Conservation (phyloP, 2,888 invertebrate genomes). For the Microchrysa polita region DNA sequence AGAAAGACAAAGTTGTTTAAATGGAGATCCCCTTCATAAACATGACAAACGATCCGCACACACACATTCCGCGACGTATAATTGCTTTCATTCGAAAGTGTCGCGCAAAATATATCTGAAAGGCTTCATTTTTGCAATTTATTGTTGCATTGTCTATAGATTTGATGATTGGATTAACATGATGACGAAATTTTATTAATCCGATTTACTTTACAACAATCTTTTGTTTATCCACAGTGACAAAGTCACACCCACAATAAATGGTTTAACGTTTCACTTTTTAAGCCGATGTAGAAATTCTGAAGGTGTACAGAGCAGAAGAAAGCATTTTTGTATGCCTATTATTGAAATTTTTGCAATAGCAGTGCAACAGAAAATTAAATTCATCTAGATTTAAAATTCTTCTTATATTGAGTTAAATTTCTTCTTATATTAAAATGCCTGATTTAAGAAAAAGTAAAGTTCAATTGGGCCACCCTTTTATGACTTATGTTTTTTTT, state of each 20-base stretch:
- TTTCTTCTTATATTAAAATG: too few species aligned
- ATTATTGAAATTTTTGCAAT: too few species aligned
- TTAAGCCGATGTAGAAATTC: too few species aligned
- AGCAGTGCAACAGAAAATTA: too few species aligned
- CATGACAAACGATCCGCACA: neutral
- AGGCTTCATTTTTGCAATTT: neutral
- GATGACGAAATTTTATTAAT: neutral
- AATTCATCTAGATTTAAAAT: too few species aligned
- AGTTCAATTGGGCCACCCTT: too few species aligned
- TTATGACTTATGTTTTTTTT: too few species aligned
- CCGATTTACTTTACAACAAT: neutral
- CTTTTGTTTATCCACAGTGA: neutral
- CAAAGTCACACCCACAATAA: neutral
- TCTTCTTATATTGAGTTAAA: too few species aligned
- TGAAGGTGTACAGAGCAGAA: too few species aligned
- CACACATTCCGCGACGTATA: constrained; percentile 1
- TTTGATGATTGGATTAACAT: neutral
- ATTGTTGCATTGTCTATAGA: neutral
- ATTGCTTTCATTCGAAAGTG: neutral
- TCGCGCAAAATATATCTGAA: neutral
- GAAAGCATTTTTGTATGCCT: too few species aligned
- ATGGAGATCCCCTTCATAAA: constrained; percentile 13
- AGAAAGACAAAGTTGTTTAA: constrained; percentile 13
- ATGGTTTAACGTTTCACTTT: too few species aligned
- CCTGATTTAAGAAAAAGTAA: too few species aligned